These are phyloP conservation scores for Bos taurus DNA, from an alignment of 2,113 vertebrate species.

Conservation along the genomic window ARS-UCD2.0 NC_037344.1:61952501-61953000, in stretches of 20 bases:
- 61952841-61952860: not conserved
- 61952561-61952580: slow-evolving; percentile 87
- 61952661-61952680: slow-evolving; percentile 86
- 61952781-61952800: not conserved
- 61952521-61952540: not conserved
- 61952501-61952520: not conserved
- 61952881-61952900: not conserved
- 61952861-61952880: not conserved
- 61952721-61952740: not conserved
- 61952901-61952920: not conserved
- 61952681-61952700: not conserved
- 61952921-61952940: not conserved
- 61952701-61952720: not conserved
- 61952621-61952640: slow-evolving; percentile 77
- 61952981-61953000: not conserved
- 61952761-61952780: not conserved
- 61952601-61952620: slow-evolving; percentile 90
- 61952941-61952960: not conserved
- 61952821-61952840: slow-evolving; percentile 23
- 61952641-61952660: slow-evolving; percentile 86
- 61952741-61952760: not conserved
- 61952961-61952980: not conserved
- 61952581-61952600: slow-evolving; percentile 96
- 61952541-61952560: not conserved
- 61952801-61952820: not conserved